phyloP scores from a whole-genome alignment of 1,140 invertebrate genomes.

The Drosophila asahinai region DNA sequence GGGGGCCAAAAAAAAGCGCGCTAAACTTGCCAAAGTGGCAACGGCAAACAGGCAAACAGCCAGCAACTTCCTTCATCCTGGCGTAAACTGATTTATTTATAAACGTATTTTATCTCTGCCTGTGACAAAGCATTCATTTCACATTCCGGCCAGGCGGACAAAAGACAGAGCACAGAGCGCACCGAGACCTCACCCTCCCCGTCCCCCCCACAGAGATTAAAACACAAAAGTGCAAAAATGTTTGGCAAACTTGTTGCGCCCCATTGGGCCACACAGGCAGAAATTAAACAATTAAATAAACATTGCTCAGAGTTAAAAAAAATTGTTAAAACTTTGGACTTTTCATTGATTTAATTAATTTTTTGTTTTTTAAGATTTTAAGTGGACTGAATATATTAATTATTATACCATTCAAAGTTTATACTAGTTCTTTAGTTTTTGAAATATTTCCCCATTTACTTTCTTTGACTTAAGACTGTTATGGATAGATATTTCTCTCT shows the following conservation, averaged over 20 bases:
- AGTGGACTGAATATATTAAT: too few species aligned
- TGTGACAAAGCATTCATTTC: conserved; percentile 63
- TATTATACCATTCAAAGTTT: too few species aligned
- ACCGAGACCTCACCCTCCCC: neutral
- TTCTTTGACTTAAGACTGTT: too few species aligned
- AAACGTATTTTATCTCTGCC: conserved; percentile 76
- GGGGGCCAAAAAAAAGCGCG: conserved; percentile 22
- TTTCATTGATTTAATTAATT: too few species aligned
- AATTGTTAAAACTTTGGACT: too few species aligned
- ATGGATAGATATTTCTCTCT: neutral
- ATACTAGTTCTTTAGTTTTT: too few species aligned
- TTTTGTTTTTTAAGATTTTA: too few species aligned
- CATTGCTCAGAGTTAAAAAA: too few species aligned
- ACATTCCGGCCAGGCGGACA: conserved; percentile 57
- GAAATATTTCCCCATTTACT: too few species aligned
- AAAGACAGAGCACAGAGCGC: conserved; percentile 24
- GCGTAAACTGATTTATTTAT: conserved; percentile 78
- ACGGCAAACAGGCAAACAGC: conserved; percentile 30
- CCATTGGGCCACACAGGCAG: conserved; percentile 9
- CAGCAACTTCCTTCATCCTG: conserved; percentile 69
- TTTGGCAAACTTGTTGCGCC: conserved; percentile 79
- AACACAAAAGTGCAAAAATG: conserved; percentile 71
- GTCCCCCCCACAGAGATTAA: conserved; percentile 32
- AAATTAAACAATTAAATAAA: neutral
- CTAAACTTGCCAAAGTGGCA: conserved; percentile 49